These are phyloP conservation scores for Hirundo rustica DNA, from an alignment of 2,797 vertebrate genomes.

Conservation along the genomic window DNA sequence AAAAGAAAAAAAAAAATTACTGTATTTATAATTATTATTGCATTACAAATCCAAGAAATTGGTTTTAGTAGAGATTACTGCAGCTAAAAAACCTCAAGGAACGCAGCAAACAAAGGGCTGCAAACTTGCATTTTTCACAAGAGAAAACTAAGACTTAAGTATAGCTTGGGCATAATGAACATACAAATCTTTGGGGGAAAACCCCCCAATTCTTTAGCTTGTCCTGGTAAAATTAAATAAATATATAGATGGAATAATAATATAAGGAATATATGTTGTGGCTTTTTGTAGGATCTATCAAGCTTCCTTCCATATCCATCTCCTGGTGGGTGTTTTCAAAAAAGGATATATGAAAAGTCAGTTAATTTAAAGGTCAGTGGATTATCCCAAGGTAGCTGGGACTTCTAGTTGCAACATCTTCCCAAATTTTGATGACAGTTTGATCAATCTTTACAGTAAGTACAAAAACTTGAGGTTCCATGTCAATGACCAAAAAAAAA, in stretches of 20 bases:
- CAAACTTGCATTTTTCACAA: neutral
- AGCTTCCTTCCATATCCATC: neutral
- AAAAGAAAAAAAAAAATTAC: neutral
- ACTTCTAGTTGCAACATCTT: neutral
- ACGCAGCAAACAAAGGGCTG: neutral
- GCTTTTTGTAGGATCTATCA: neutral
- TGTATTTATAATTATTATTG: neutral
- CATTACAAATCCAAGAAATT: neutral
- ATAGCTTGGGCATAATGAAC: neutral
- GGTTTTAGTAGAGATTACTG: neutral
- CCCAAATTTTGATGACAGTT: neutral
- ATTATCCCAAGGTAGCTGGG: neutral
- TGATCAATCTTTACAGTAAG: neutral
- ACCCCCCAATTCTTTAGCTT: rapidly evolving
- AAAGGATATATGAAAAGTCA: neutral
- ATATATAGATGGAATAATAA: neutral
- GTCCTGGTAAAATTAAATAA: neutral
- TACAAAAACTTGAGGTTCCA: neutral
- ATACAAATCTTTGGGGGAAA: neutral
- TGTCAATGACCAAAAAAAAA: neutral
- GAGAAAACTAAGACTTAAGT: neutral
- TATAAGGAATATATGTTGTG: neutral
- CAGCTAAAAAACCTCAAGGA: neutral
- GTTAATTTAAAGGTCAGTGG: neutral
- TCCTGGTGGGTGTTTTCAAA: neutral